phyloP scores from a whole-genome alignment of 2,888 invertebrate species.

The Plutella xylostella region DNA sequence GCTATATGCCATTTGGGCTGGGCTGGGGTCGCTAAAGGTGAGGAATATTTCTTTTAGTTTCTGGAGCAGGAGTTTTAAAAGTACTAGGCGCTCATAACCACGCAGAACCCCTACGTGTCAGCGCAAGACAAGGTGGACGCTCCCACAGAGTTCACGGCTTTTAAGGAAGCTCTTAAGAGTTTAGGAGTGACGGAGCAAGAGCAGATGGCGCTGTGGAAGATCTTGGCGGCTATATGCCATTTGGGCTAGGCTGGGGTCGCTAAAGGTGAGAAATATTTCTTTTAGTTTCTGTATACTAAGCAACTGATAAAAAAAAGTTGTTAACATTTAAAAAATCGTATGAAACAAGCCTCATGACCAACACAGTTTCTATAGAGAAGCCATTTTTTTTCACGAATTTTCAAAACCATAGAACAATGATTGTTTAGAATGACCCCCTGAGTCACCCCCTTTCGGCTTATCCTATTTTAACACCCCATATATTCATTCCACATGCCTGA shows the following conservation, averaged over 20 bases:
- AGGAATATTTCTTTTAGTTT: too few species aligned
- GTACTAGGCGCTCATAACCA: conserved; percentile 67
- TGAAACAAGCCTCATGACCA: too few species aligned
- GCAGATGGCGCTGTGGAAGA: conserved; percentile 85
- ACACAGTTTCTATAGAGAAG: too few species aligned
- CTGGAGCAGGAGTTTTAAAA: neutral
- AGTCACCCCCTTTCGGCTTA: neutral
- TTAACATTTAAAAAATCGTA: too few species aligned
- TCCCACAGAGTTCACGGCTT: conserved; percentile 83
- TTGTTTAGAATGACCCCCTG: neutral
- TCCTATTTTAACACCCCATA: neutral
- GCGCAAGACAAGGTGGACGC: conserved; percentile 85
- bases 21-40: conserved; percentile 84
- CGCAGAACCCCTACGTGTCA: conserved; percentile 80
- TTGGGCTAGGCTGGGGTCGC: conserved; percentile 88
- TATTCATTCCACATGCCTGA: too few species aligned
- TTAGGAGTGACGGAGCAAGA: conserved; percentile 83
- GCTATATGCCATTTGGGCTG: conserved; percentile 95
- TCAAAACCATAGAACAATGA: neutral
- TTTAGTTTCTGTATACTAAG: too few species aligned
- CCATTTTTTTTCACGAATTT: too few species aligned
- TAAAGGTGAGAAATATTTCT: conserved; percentile 70
- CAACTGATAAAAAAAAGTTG: too few species aligned
- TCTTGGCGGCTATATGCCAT: conserved; percentile 94
- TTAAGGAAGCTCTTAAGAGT: conserved; percentile 80